These are phyloP conservation scores for Leptonema lineaticorne DNA, from an alignment of 1,140 invertebrate species.

Conservation along the genomic window DNA sequence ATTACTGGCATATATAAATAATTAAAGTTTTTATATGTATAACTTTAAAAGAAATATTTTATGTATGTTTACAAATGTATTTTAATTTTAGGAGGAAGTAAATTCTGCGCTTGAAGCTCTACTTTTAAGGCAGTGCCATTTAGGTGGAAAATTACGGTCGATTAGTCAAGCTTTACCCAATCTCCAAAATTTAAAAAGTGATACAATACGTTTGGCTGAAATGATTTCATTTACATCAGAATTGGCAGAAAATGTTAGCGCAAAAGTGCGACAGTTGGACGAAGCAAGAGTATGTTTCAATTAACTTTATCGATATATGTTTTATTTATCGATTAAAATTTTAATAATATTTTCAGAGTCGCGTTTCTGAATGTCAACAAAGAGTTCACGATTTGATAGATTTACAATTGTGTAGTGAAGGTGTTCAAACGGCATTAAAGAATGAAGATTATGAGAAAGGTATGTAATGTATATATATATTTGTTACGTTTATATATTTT, in stretches of 20 bases:
- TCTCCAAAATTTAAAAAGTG: slow-evolving; percentile 49
- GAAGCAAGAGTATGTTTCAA: slow-evolving; percentile 75
- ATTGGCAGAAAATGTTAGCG: slow-evolving; percentile 91
- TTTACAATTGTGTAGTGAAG: slow-evolving; percentile 92
- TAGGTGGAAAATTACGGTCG: slow-evolving; percentile 50
- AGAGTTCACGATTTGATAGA: slow-evolving; percentile 95
- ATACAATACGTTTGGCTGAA: slow-evolving; percentile 60
- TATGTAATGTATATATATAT: slow-evolving; percentile 29
- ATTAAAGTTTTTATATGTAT: too few species aligned
- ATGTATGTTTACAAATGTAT: neutral
- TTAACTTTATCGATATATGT: neutral
- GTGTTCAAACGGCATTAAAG: slow-evolving; percentile 87
- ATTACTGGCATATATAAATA: too few species aligned
- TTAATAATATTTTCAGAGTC: slow-evolving; percentile 61
- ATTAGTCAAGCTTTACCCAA: slow-evolving; percentile 52
- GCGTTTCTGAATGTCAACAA: slow-evolving; percentile 92
- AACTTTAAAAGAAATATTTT: slow-evolving; percentile 8
- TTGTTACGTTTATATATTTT: neutral
- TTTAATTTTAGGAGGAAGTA: slow-evolving; percentile 37
- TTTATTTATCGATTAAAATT: neutral
- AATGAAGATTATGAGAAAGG: slow-evolving; percentile 91
- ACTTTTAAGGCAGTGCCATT: slow-evolving; percentile 43
- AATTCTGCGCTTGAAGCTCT: slow-evolving; percentile 38
- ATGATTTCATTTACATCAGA: slow-evolving; percentile 87
- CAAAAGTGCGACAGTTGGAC: slow-evolving; percentile 94